These are phyloP conservation scores for Sinodicranocentrus sp. DNA, from an alignment of 2,888 invertebrate species.

Conservation along the genomic window DNA sequence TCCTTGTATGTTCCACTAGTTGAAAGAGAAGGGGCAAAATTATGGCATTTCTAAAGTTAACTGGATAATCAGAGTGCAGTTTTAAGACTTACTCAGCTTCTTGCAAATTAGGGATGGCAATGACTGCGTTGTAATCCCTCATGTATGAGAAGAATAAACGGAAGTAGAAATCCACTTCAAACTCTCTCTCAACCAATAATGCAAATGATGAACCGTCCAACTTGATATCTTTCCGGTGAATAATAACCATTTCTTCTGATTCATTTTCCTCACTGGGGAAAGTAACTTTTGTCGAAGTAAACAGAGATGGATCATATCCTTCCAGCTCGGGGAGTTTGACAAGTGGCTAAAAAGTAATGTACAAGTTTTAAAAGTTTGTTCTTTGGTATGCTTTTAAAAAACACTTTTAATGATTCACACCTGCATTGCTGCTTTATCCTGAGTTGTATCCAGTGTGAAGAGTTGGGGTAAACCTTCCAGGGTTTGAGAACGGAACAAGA, in stretches of 20 bases:
- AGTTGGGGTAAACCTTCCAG: conserved; percentile 66
- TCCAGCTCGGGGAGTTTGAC: conserved; percentile 42
- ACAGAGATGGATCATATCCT: conserved; percentile 42
- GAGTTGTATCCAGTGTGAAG: conserved; percentile 41
- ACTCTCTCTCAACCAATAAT: conserved; percentile 67
- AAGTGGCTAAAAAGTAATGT: conserved; percentile 41
- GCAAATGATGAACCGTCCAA: conserved; percentile 63
- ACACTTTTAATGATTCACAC: conserved; percentile 33
- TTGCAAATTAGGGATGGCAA: conserved; percentile 69
- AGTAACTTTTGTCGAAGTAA: conserved; percentile 58
- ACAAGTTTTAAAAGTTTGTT: not conserved
- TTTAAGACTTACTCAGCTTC: conserved; percentile 52
- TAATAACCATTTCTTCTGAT: conserved; percentile 66
- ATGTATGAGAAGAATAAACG: conserved; percentile 68
- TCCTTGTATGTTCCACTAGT: conserved; percentile 68
- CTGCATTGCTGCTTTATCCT: conserved; percentile 53
- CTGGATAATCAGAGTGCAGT: too few relatives aligned
- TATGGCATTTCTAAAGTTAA: too few relatives aligned
- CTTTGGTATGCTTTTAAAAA: not conserved
- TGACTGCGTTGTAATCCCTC: conserved; percentile 70
- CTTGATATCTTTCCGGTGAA: conserved; percentile 67
- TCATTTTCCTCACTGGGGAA: conserved; percentile 47
- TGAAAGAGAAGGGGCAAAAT: too few relatives aligned
- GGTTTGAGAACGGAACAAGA: conserved; percentile 84
- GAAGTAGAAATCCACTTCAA: conserved; percentile 67